Conservation (phyloP, 2,113 vertebrate genomes). For the Sialia sialis region DNA sequence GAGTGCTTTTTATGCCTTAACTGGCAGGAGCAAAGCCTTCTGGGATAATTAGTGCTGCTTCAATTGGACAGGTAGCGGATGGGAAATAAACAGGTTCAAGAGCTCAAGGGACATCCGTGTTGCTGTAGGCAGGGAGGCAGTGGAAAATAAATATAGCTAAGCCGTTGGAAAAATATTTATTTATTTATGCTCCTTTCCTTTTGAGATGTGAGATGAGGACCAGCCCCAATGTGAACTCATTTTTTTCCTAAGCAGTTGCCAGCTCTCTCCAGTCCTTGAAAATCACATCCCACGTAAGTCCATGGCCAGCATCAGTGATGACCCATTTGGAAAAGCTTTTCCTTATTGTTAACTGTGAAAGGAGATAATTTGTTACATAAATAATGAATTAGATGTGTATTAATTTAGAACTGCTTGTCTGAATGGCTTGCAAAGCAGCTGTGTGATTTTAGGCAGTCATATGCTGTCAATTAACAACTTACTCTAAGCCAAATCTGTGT, state of each 20-base stretch:
- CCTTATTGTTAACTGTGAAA: conserved; percentile 43
- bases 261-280: neutral
- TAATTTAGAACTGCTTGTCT: conserved; percentile 43
- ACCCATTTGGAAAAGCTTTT: conserved; percentile 42
- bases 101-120: conserved; percentile 54
- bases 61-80: conserved; percentile 45
- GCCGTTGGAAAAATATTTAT: conserved; percentile 65
- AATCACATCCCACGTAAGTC: neutral
- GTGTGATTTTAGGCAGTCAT: conserved; percentile 52
- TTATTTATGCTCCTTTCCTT: conserved; percentile 60
- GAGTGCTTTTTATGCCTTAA: conserved; percentile 52
- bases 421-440: conserved; percentile 36
- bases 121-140: conserved; percentile 59
- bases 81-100: conserved; percentile 52
- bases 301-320: neutral
- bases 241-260: neutral
- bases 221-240: neutral
- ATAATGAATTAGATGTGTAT: conserved; percentile 67
- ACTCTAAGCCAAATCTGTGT: conserved; percentile 29
- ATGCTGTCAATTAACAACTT: conserved; percentile 56
- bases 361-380: conserved; percentile 63
- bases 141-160: conserved; percentile 65
- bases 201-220: neutral
- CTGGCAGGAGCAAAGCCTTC: conserved; percentile 44
- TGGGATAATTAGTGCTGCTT: conserved; percentile 64